These are phyloP conservation scores for Elephantulus edwardii DNA, from an alignment of 2,113 vertebrate species.

Conservation along the genomic window DNA sequence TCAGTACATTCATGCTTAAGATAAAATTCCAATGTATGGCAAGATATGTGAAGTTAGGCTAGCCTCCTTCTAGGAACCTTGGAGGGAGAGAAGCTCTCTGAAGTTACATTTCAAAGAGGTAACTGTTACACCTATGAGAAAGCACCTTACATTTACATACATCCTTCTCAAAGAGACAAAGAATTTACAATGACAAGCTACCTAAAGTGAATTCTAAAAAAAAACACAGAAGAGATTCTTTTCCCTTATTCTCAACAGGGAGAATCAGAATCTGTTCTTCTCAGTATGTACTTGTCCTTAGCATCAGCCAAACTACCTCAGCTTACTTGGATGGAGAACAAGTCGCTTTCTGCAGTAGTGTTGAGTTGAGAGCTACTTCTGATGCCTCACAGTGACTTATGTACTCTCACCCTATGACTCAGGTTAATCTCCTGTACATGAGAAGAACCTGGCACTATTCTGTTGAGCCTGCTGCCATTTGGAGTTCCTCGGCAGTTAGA, in stretches of 20 bases:
- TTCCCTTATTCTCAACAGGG: neutral
- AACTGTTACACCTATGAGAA: neutral
- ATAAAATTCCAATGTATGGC: neutral
- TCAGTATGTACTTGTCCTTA: neutral
- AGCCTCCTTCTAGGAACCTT: neutral
- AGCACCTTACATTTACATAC: neutral
- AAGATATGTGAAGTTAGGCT: neutral
- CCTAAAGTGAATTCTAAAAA: neutral
- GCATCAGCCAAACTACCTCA: neutral
- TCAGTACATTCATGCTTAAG: neutral
- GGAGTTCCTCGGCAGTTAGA: neutral
- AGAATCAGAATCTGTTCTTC: neutral
- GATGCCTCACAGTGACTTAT: neutral
- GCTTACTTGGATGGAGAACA: neutral
- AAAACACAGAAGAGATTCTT: neutral
- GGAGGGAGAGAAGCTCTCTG: neutral
- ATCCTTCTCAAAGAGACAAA: neutral
- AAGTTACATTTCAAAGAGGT: neutral
- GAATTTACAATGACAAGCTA: neutral
- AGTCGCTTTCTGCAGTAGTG: neutral
- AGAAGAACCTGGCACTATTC: neutral
- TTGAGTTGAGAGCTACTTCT: neutral
- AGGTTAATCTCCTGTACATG: neutral
- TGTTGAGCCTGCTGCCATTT: neutral
- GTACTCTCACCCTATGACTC: neutral